A percentile compares a stretch with the other conserved stretches of the same genome.
Evolutionary conservation across 2,797 vertebrate genomes (phyloP).

Genomic region (Zalophus californianus): DNA sequence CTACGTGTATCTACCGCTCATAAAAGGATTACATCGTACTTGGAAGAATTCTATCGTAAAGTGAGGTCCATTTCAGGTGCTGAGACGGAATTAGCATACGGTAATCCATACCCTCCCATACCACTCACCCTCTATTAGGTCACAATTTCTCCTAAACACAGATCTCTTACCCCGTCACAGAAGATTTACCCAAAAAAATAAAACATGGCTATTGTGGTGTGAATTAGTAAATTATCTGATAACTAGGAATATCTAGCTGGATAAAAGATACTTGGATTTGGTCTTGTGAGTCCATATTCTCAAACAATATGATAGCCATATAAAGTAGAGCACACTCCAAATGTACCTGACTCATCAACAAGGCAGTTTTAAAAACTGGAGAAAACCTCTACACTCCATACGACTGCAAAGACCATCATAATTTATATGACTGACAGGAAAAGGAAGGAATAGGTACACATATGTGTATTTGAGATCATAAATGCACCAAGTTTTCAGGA

Average conservation of each 20-base stretch:
- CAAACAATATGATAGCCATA: neutral
- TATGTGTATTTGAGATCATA: neutral
- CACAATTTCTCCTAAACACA: neutral
- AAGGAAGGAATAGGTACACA: neutral
- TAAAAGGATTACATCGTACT: neutral
- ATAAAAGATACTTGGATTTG: neutral
- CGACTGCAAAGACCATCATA: neutral
- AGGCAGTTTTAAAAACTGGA: neutral
- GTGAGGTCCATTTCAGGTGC: neutral
- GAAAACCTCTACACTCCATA: neutral
- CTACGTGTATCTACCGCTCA: neutral
- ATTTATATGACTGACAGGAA: neutral
- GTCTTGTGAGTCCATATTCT: neutral
- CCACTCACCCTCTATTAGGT: neutral
- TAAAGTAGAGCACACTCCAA: neutral
- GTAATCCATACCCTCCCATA: neutral
- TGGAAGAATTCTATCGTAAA: neutral
- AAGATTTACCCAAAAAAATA: neutral
- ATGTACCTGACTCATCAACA: neutral
- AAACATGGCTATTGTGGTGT: neutral
- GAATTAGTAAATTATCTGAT: neutral
- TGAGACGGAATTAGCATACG: neutral
- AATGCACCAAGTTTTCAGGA: neutral
- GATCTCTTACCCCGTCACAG: neutral
- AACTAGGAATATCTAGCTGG: neutral